phyloP scores from a whole-genome alignment of 2,113 vertebrate genomes.

The Manacus vitellinus region DNA sequence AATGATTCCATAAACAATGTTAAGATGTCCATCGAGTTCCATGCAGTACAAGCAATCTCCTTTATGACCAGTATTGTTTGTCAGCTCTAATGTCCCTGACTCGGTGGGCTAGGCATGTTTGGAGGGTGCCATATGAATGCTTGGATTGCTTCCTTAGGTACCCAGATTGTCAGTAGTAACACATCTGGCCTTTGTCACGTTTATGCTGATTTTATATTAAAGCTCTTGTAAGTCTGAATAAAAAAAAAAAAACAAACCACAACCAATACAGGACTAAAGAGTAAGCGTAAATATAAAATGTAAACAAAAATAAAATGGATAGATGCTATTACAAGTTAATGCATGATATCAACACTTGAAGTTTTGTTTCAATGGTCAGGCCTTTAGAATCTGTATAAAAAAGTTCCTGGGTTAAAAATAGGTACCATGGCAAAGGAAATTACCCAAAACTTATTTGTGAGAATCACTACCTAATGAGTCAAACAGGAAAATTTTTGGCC shows the following conservation, averaged over 20 bases:
- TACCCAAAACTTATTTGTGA: not conserved
- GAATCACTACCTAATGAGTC: not conserved
- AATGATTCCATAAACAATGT: not conserved
- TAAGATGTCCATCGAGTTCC: not conserved
- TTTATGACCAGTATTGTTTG: not conserved
- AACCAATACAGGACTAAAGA: not conserved
- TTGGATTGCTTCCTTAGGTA: not conserved
- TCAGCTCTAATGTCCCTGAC: not conserved
- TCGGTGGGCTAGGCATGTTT: not conserved
- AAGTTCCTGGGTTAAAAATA: not conserved
- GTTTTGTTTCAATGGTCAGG: not conserved
- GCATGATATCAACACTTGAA: not conserved
- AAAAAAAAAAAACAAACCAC: not conserved
- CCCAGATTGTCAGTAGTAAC: not conserved
- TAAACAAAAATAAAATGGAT: not conserved
- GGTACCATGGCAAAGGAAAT: not conserved
- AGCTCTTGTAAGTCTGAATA: not conserved
- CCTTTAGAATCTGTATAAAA: not conserved
- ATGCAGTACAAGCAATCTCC: not conserved
- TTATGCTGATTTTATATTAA: not conserved
- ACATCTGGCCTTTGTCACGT: not conserved
- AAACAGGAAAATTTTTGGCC: not conserved
- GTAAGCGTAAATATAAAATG: not conserved
- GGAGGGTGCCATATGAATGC: not conserved
- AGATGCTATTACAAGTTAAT: not conserved